Evolutionary conservation across 2,888 invertebrate genomes (phyloP).

Genomic region (Drosophila anomelani): DNA sequence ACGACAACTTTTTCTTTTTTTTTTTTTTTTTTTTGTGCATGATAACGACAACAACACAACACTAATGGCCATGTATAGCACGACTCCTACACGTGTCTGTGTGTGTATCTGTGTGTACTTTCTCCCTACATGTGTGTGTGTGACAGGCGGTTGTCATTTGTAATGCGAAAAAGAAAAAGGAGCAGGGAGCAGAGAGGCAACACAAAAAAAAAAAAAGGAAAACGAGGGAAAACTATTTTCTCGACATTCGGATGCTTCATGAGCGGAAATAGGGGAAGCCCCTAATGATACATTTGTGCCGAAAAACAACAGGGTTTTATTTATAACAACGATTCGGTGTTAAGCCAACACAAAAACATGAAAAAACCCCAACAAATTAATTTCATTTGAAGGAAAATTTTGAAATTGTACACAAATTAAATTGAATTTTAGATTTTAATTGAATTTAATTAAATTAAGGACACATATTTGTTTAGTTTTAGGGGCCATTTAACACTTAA

Average conservation of each 20-base stretch:
- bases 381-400: slow-evolving; percentile 2
- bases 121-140: slow-evolving; percentile 16
- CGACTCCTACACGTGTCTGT: slow-evolving; percentile 29
- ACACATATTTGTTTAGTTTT: too few relatives aligned
- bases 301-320: slow-evolving; percentile 3
- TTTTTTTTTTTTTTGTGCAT: slow-evolving; percentile 41
- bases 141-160: slow-evolving; percentile 69
- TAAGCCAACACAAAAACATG: not conserved
- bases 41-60: slow-evolving; percentile 46
- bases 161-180: slow-evolving; percentile 43
- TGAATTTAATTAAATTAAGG: too few relatives aligned
- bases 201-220: not conserved
- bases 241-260: slow-evolving; percentile 27
- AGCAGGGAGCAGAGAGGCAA: not conserved
- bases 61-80: slow-evolving; percentile 44
- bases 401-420: slow-evolving; percentile 11
- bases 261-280: slow-evolving; percentile 20
- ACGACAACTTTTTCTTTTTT: slow-evolving; percentile 39
- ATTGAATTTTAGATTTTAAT: not conserved
- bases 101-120: slow-evolving; percentile 15
- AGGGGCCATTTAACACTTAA: not conserved
- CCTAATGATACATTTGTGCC: slow-evolving; percentile 23
- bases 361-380: not conserved
- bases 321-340: slow-evolving; percentile 24
- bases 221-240: slow-evolving; percentile 28